Base-by-base conservation (phyloP, 2,113 vertebrate species). In the Melanerpes aurifrons region DNA sequence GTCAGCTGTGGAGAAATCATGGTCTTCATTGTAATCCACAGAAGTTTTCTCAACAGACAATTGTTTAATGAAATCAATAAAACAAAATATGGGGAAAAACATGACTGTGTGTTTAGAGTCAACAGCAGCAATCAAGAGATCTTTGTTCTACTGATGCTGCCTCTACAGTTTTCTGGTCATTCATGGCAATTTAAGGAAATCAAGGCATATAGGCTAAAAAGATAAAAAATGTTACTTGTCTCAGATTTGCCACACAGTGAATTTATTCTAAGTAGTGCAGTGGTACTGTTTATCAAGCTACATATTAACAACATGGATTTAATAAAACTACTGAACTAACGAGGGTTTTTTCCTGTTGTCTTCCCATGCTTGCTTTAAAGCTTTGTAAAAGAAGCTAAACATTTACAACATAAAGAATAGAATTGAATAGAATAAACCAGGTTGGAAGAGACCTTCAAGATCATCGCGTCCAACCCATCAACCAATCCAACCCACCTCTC, bases 91-190 rank as follows among this genome's bases (percentile, higher is more conserved):
- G 21, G 12, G 22, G 13, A 62, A 26, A 77, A 72, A 58, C n/a
- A 43, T 15, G 7, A 2, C 12, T 61, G 3, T 53, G 37, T 84
- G 26, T 3, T 71, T 83, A 54, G 0, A 1, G n/a, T 3, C 31
- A 74, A 15, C 5, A 53, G 10, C 4, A 54, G 10, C 13, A 78
- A 12, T 28, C 1, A 26, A 68, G 17, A 76, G 20, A 37, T 32
- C 12, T 61, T 17, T 53, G 12, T 4, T 68, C 26, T 47, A 7
- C 25, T 40, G 3, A 15, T 24, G 11, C 8, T 3, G 1, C 3
- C 79, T 56, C 12, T 31, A 20, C 24, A 24, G 2, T 54, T 53
- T 71, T 69, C 53, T 77, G 4, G 2, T 71, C 19, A 14, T 63
- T 11, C 2, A 4, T 3, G 4, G 4, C 9, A 25, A 83, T 80